Evolutionary conservation across 2,113 vertebrate genomes (phyloP).

Genomic region (Sialia sialis): DNA sequence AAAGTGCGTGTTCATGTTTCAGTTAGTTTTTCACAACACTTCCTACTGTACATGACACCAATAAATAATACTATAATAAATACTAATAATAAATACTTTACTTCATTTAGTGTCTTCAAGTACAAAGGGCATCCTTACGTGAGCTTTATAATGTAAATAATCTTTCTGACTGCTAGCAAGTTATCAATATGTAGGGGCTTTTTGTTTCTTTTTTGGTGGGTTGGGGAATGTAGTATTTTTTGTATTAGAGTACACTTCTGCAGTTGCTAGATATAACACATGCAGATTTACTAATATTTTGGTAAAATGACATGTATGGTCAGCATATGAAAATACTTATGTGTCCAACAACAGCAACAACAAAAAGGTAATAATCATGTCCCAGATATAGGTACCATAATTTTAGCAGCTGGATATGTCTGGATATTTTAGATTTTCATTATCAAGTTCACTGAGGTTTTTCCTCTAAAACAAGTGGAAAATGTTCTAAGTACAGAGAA

Average conservation of each 20-base stretch:
- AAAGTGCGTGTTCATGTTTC: not conserved
- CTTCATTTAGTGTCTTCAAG: not conserved
- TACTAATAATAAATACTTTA: not conserved
- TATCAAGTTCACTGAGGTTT: not conserved
- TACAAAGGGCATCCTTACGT: not conserved
- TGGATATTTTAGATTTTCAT: not conserved
- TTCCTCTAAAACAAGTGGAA: not conserved
- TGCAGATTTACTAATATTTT: not conserved
- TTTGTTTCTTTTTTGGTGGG: not conserved
- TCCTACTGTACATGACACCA: not conserved
- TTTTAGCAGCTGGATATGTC: not conserved
- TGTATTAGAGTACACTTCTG: not conserved
- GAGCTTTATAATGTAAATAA: not conserved
- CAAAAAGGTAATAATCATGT: not conserved
- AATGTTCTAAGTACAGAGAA: not conserved
- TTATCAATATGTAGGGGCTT: fast-evolving
- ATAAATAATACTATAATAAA: too few species aligned
- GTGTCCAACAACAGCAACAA: not conserved
- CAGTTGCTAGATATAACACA: not conserved
- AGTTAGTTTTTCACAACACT: not conserved
- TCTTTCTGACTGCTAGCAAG: not conserved
- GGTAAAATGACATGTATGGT: not conserved
- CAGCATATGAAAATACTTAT: not conserved
- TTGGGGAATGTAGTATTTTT: not conserved
- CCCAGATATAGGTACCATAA: not conserved